Base-by-base conservation (phyloP, 2,888 invertebrate species). In the Meliscaeva auricollis region DNA sequence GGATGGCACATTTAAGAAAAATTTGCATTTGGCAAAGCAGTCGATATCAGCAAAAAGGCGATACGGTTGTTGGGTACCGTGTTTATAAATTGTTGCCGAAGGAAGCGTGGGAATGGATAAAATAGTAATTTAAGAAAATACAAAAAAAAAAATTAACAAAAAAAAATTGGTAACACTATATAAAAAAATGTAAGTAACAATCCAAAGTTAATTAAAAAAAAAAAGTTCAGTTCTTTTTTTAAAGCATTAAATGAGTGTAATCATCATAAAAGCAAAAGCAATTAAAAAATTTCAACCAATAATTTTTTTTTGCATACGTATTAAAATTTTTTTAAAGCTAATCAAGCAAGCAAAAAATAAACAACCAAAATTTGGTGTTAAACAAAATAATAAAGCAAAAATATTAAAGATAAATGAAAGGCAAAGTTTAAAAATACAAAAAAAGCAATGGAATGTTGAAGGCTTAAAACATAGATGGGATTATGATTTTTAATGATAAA, bases 171-270 rank as follows among this genome's bases (percentile, higher is more conserved):
- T 58, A 17, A 75, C 64, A 41, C 3, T 46, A 46, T 38, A 8
- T 38, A 32, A 60, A 6, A 60, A 60, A 5, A 66, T 79, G 22
- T 72, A 80, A 79, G 72, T n/a, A 73, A 60, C 46, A 73, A 75
- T 80, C 69, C 68, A 46, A 77, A 76, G 79, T 79, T 84, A 87
- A 87, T 85, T 68, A 73, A 78, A 87, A 87, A 69, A 88, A 41
- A 79, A 73, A 73, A 48, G 35, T 56, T 60, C 48, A 62, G 17
- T 48, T 20, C 4, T 26, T 50, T 15, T 7, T 54, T 60, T 13
- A 48, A 69, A 70, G 70, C 62, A 64, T n/a, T n/a, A 38, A 32
- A 66, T 30, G n/a, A 64, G 38, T 30, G 4, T 54, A 54, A 32
- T 17, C 38, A 22, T 22, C 13, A 22, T 20, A 58, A 17, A 64